These are phyloP conservation scores for Pantherophis alleghaniensis DNA, from an alignment of 2,797 vertebrate species.

Conservation along the genomic window DNA sequence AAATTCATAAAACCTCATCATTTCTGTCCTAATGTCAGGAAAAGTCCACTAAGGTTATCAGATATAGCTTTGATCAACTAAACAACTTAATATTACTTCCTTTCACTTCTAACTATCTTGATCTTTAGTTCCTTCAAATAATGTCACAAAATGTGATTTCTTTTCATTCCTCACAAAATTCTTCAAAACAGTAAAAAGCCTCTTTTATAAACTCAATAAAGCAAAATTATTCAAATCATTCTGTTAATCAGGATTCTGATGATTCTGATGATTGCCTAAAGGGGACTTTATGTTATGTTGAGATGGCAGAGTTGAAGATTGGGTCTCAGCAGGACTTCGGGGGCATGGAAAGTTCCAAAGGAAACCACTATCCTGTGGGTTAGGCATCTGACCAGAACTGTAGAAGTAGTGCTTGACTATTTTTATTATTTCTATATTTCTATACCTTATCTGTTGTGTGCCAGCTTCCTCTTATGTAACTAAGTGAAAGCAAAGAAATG, in stretches of 20 bases:
- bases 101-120: neutral
- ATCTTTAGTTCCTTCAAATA: neutral
- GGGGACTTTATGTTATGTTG: neutral
- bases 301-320: too few relatives aligned
- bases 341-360: neutral
- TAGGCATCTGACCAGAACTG: neutral
- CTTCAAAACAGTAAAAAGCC: neutral
- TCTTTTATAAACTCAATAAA: neutral
- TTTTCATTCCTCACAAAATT: neutral
- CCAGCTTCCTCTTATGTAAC: too few relatives aligned
- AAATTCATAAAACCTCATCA: neutral
- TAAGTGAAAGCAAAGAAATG: too few relatives aligned
- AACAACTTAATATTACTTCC: neutral
- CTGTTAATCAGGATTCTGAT: neutral
- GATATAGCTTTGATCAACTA: neutral
- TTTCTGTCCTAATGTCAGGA: neutral
- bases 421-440: neutral
- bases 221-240: neutral
- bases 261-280: neutral
- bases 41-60: neutral
- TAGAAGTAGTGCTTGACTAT: neutral
- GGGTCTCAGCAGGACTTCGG: neutral
- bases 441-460: neutral
- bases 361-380: neutral
- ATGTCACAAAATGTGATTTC: neutral